These are phyloP conservation scores for Bibio marci DNA, from an alignment of 2,888 invertebrate genomes.

Conservation along the genomic window DNA sequence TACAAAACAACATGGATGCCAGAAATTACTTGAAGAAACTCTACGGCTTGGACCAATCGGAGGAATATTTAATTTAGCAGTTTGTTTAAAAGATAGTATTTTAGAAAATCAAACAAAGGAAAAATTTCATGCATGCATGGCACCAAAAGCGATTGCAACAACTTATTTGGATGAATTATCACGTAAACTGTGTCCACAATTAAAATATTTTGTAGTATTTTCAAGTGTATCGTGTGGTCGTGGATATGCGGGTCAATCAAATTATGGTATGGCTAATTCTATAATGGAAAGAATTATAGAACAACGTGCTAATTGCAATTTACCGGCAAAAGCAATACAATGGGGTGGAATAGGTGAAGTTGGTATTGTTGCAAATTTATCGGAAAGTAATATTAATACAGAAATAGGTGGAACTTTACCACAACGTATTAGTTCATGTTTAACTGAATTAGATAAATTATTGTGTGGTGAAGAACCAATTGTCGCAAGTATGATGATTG, in stretches of 20 bases:
- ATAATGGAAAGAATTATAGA: conserved; percentile 81
- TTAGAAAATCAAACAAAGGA: conserved; percentile 60
- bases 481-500: conserved; percentile 72
- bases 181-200: conserved; percentile 35
- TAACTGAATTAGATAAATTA: conserved; percentile 54
- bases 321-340: conserved; percentile 69
- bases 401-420: conserved; percentile 68
- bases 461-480: conserved; percentile 50
- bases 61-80: conserved; percentile 82
- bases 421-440: conserved; percentile 68
- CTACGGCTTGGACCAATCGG: conserved; percentile 48
- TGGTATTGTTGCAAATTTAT: conserved; percentile 62
- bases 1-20: conserved; percentile 50
- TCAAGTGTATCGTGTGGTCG: conserved; percentile 84
- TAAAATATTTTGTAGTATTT: conserved; percentile 71
- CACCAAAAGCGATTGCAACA: conserved; percentile 67
- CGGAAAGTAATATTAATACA: conserved; percentile 47
- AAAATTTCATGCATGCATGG: conserved; percentile 46
- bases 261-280: conserved; percentile 82
- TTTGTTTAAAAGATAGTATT: conserved; percentile 55
- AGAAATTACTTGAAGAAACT: conserved; percentile 44
- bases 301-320: conserved; percentile 44
- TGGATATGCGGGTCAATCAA: conserved; percentile 81
- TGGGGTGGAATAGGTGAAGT: conserved; percentile 89
- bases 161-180: conserved; percentile 52